These are phyloP conservation scores for Elephantulus edwardii DNA, from an alignment of 2,113 vertebrate species.

Conservation along the genomic window DNA sequence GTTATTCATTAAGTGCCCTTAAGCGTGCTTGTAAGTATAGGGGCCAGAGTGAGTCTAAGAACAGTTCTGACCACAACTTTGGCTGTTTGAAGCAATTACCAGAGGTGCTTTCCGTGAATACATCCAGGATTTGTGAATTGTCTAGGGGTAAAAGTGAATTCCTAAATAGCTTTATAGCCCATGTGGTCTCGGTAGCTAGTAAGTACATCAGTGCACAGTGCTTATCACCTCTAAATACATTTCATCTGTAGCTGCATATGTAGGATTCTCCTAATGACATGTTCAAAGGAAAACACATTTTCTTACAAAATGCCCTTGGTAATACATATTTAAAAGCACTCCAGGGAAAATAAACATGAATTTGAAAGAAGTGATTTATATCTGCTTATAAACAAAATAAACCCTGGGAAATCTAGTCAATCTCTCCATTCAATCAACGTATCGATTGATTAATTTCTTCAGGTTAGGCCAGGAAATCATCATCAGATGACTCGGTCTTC, in stretches of 20 bases:
- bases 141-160: conserved; percentile 1
- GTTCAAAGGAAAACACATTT: neutral
- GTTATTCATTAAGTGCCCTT: conserved; percentile 76
- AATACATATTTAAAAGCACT: neutral
- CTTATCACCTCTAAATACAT: neutral
- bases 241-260: neutral
- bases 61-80: conserved; percentile 62
- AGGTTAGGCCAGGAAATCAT: neutral
- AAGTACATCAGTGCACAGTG: neutral
- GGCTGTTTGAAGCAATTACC: conserved; percentile 69
- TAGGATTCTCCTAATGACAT: neutral
- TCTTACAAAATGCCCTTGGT: neutral
- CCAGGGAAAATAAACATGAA: neutral
- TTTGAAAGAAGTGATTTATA: neutral
- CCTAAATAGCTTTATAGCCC: conserved; percentile 17
- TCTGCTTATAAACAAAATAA: conserved; percentile 10
- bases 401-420: neutral
- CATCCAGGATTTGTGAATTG: conserved; percentile 38
- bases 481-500: neutral
- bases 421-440: neutral
- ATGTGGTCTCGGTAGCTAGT: neutral
- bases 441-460: neutral
- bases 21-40: conserved; percentile 67
- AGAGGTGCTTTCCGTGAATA: conserved; percentile 41
- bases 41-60: conserved; percentile 59